Conservation (phyloP, 2,113 vertebrate genomes). For the Heliornis fulica region DNA sequence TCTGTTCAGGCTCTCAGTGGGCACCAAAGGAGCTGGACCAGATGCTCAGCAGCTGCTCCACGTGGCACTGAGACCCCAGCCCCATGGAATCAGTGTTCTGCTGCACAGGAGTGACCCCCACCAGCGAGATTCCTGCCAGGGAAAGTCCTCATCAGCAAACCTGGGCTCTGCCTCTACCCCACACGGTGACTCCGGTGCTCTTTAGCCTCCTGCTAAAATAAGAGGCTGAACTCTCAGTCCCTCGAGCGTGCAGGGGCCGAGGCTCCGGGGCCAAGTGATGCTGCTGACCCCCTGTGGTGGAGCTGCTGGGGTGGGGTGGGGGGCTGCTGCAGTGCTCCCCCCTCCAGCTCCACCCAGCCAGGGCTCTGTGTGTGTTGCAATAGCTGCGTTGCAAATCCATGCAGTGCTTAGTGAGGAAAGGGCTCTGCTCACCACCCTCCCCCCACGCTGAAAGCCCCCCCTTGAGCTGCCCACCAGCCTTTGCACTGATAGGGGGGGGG, state of each 20-base stretch:
- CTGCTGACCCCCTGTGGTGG: fast-evolving
- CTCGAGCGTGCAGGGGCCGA: background rate
- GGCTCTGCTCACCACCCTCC: background rate
- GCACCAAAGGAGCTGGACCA: background rate
- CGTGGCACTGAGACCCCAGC: background rate
- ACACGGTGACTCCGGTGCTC: fast-evolving
- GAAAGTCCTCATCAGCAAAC: background rate
- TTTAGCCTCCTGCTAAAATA: background rate
- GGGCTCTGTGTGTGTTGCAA: conserved; percentile 15
- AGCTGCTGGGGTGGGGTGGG: background rate
- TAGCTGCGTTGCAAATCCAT: background rate
- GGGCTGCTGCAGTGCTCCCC: background rate
- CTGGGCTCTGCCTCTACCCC: background rate
- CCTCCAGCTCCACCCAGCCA: background rate
- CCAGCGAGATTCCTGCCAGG: background rate
- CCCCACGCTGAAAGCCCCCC: background rate
- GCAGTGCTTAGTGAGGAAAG: background rate
- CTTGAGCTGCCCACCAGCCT: background rate
- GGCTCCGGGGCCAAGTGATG: background rate
- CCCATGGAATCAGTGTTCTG: fast-evolving
- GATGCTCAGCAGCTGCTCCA: background rate
- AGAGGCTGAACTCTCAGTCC: background rate
- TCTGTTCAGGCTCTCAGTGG: background rate
- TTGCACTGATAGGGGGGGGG: fast-evolving
- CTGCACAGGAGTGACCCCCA: background rate